These are phyloP conservation scores for Scaptomyza tumidula DNA, from an alignment of 2,888 invertebrate genomes.

Conservation along the genomic window DNA sequence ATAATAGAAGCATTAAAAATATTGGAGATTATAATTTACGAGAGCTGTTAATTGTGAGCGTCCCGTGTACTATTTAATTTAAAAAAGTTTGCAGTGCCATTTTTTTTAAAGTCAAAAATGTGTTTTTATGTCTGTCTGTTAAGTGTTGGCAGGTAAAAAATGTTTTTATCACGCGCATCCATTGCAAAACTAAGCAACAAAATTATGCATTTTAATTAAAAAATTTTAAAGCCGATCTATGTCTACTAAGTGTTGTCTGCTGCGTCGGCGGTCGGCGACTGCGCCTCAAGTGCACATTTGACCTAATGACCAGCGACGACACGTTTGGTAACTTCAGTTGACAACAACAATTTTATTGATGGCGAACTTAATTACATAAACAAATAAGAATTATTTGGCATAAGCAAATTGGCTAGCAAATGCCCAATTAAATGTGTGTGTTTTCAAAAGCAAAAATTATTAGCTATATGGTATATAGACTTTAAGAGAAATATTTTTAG, in stretches of 20 bases:
- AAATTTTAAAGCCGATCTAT: constrained; percentile 55
- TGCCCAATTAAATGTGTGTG: constrained; percentile 1
- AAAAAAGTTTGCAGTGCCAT: too few relatives aligned
- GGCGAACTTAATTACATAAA: constrained; percentile 61
- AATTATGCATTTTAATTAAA: constrained; percentile 72
- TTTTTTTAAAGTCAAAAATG: too few relatives aligned
- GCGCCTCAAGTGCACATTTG: constrained; percentile 54
- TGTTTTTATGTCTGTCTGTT: constrained; percentile 1
- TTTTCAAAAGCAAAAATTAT: not conserved
- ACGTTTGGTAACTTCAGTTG: constrained; percentile 62
- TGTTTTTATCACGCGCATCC: constrained; percentile 55
- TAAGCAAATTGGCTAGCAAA: not conserved
- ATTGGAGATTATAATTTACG: too few relatives aligned
- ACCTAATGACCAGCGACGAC: constrained; percentile 69
- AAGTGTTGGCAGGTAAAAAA: constrained; percentile 26
- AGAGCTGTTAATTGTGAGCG: too few relatives aligned
- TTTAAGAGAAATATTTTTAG: too few relatives aligned
- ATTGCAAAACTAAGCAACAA: constrained; percentile 63
- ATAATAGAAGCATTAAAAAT: too few relatives aligned
- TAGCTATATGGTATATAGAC: not conserved
- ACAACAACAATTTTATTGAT: constrained; percentile 60
- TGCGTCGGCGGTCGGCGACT: constrained; percentile 6
- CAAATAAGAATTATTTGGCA: constrained; percentile 26
- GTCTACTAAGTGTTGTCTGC: constrained; percentile 7
- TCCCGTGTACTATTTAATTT: too few relatives aligned